These are phyloP conservation scores for Solenopsis fugax DNA, from an alignment of 1,140 invertebrate species.

Conservation along the genomic window DNA sequence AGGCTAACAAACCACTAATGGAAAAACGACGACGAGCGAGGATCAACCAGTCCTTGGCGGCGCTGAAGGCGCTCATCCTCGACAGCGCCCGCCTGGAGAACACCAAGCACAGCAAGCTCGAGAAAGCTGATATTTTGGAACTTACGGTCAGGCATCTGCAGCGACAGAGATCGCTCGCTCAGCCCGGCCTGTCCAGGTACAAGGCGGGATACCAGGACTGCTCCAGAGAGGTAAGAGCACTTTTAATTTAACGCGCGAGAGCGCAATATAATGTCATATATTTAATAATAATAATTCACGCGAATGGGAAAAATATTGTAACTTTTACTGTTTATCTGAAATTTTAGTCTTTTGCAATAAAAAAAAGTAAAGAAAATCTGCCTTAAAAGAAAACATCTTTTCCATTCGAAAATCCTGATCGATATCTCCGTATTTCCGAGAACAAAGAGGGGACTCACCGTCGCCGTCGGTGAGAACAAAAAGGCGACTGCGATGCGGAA, in stretches of 20 bases:
- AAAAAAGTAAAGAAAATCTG: neutral
- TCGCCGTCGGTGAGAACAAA: neutral
- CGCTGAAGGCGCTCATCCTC: slow-evolving; percentile 94
- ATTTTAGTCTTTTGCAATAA: neutral
- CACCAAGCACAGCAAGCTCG: slow-evolving; percentile 92
- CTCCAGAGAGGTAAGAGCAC: slow-evolving; percentile 89
- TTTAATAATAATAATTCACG: neutral
- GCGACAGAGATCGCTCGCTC: slow-evolving; percentile 89
- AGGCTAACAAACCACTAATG: slow-evolving; percentile 97
- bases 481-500: neutral
- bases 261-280: neutral
- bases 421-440: neutral
- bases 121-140: slow-evolving; percentile 97
- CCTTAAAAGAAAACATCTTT: neutral
- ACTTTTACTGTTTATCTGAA: neutral
- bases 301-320: neutral
- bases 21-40: slow-evolving; percentile 95
- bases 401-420: slow-evolving; percentile 1
- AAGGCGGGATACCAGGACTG: slow-evolving; percentile 94
- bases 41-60: slow-evolving; percentile 95
- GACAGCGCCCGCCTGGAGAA: slow-evolving; percentile 91
- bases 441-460: neutral
- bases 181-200: slow-evolving; percentile 88
- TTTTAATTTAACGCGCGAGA: neutral
- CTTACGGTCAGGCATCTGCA: slow-evolving; percentile 96